Base-by-base conservation (phyloP, 23 tunicate species). In the Trididemnum nubilum region DNA sequence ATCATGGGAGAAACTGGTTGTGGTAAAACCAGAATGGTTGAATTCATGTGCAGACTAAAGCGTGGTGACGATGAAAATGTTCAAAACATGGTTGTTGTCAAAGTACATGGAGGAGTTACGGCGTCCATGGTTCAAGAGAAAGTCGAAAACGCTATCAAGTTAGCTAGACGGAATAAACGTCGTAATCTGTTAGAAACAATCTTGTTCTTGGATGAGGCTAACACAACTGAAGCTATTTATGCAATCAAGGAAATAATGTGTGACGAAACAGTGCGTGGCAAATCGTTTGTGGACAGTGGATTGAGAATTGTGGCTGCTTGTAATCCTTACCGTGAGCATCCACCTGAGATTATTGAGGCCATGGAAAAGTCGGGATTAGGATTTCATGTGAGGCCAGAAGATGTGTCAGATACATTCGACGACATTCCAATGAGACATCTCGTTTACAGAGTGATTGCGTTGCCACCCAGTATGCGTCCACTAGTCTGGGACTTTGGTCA, bases 1-100 rank as follows among this genome's bases (percentile, higher is more conserved):
- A 33, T 87, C 25, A 87, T 87, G 91, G 91, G 91, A 1, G 91
- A 87, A 74, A 87, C 91, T 19, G 91, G 91, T 5, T 87, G 91
- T 73, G 91, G 91, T 18, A 87, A 87, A 73, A 87, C 91, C 64
- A 72, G 91, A 57, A 87, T 87, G 91, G 40, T 87, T 60, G 91
- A 87, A 51, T 87, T 87, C 37, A 87, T 87, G 91, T 72, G 91
- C 72, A 72, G 31, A 54, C 31, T 87, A 34, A 87, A 81, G 64
- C 28, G 32, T 28, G 28, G n/a, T 5, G 75, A n/a, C 4, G 31
- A 5, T 57, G 23, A 35, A 24, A 54, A 34, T 34, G 24, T 85
- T 7, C 23, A 65, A 40, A 85, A 79, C 61, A 79, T 85, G 84
- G 49, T 85, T 35, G 61, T 66, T 27, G 61, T 85, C 31, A 85